These are phyloP conservation scores for Eretmocerus hayati DNA, from an alignment of 2,888 invertebrate species.

Conservation along the genomic window DNA sequence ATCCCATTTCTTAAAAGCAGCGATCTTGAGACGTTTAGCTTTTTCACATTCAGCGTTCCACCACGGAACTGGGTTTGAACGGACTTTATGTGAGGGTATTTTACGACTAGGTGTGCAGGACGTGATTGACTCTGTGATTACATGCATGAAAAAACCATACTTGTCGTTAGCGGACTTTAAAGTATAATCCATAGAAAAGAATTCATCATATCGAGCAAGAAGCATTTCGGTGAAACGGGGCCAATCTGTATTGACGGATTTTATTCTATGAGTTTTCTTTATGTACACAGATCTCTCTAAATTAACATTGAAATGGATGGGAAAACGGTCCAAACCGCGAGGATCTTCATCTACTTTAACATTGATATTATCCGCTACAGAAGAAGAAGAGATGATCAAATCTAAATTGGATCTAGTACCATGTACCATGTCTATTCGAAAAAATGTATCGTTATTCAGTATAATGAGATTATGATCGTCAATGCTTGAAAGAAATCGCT, in stretches of 20 bases:
- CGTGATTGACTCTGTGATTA: background rate
- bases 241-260: background rate
- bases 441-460: slow-evolving; percentile 9
- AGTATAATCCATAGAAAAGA: background rate
- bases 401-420: slow-evolving; percentile 13
- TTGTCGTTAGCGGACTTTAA: background rate
- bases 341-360: background rate
- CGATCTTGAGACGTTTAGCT: slow-evolving; percentile 9
- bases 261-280: background rate
- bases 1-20: slow-evolving; percentile 15
- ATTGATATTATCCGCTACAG: slow-evolving; percentile 3
- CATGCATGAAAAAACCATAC: background rate
- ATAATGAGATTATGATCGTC: slow-evolving; percentile 6
- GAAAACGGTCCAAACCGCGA: slow-evolving; percentile 2
- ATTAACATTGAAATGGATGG: background rate
- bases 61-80: background rate
- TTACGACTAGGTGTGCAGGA: background rate
- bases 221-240: background rate
- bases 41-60: slow-evolving; percentile 7
- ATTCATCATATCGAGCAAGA: background rate
- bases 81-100: background rate
- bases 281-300: background rate
- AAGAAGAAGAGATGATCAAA: slow-evolving; percentile 1
- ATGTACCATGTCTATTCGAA: too few relatives aligned
- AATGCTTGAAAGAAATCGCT: background rate